Evolutionary conservation across 2,113 vertebrate genomes (phyloP).

Genomic region (Elachura formosa): DNA sequence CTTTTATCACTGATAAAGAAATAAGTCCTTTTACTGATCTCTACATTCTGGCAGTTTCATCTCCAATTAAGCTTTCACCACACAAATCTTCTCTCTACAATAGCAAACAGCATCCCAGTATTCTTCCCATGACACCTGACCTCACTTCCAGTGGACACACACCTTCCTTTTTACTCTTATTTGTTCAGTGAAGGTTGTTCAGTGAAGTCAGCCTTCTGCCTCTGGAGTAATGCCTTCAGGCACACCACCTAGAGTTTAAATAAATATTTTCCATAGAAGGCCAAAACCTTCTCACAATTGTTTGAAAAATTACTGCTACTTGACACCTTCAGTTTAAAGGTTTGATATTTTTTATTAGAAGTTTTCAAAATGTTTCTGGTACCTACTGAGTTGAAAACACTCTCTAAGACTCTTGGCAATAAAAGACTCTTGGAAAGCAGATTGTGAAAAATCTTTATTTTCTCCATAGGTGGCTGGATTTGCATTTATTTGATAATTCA

Average conservation of each 20-base stretch:
- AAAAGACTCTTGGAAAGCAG: constrained; percentile 71
- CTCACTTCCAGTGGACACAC: background rate
- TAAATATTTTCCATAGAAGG: constrained; percentile 49
- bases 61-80: rapidly evolving
- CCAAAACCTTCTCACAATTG: background rate
- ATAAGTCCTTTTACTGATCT: background rate
- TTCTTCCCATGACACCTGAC: background rate
- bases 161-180: background rate
- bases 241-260: constrained; percentile 57
- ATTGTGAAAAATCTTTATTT: constrained; percentile 37
- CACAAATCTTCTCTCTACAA: rapidly evolving
- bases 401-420: constrained; percentile 78
- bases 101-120: background rate
- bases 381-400: constrained; percentile 64
- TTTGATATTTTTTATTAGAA: constrained; percentile 67
- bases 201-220: background rate
- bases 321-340: constrained; percentile 26
- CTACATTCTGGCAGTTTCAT: background rate
- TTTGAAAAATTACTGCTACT: background rate
- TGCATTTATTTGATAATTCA: background rate
- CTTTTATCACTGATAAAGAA: background rate
- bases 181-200: too few relatives aligned
- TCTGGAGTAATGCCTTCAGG: background rate
- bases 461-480: background rate
- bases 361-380: constrained; percentile 73